Evolutionary conservation across 2,888 invertebrate genomes (phyloP).

Genomic region (Magallana nippona): DNA sequence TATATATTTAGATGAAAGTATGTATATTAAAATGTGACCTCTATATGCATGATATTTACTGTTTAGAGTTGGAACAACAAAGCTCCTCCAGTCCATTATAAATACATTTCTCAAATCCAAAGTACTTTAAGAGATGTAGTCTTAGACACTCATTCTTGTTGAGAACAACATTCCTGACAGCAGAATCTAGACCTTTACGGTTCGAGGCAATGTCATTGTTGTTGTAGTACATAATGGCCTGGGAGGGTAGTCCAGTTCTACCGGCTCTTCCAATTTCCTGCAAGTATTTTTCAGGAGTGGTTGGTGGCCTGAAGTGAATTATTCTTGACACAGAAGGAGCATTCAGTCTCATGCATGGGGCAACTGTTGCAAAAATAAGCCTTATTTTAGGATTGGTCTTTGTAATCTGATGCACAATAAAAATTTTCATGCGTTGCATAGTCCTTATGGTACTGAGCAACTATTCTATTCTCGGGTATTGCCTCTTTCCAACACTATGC

Average conservation of each 20-base stretch:
- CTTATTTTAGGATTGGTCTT: constrained; percentile 49
- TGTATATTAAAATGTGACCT: no score
- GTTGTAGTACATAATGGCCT: constrained; percentile 50
- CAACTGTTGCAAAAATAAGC: constrained; percentile 52
- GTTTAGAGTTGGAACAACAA: constrained; percentile 47
- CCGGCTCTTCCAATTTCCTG: constrained; percentile 54
- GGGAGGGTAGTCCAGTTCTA: constrained; percentile 47
- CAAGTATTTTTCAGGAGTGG: constrained; percentile 50
- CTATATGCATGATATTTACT: neutral
- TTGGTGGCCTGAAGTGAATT: constrained; percentile 55
- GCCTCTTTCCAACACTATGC: constrained; percentile 45
- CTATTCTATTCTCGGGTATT: constrained; percentile 51
- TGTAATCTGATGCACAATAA: constrained; percentile 49
- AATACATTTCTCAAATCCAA: constrained; percentile 41
- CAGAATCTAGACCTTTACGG: constrained; percentile 46
- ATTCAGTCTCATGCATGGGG: constrained; percentile 55
- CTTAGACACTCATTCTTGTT: constrained; percentile 17
- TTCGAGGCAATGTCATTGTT: constrained; percentile 51
- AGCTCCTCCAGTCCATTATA: constrained; percentile 37
- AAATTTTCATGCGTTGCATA: constrained; percentile 53
- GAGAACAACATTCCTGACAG: constrained; percentile 18
- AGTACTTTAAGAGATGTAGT: neutral
- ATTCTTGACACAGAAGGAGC: constrained; percentile 48
- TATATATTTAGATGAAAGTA: no score
- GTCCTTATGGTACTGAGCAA: constrained; percentile 53